Base-by-base conservation (phyloP, 2,113 vertebrate genomes). In the Leptocoma aspasia region DNA sequence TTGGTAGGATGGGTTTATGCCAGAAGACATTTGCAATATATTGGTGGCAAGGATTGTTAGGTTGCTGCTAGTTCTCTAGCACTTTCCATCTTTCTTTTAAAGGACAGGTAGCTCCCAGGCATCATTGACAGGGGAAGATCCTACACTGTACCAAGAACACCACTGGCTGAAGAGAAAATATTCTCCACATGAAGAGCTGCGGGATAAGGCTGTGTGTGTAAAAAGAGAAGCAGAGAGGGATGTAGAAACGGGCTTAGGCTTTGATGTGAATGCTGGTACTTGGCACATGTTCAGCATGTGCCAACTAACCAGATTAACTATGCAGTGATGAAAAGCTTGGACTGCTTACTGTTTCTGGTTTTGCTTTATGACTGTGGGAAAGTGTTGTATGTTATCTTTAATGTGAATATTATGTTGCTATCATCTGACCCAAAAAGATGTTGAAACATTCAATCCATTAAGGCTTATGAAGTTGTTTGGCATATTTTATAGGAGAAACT, bases 221-320 rank as follows among this genome's bases (percentile, higher is more conserved):
- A 31, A 41, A 82, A 22, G 33, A 64, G 28, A 26, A 47, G 60
- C 69, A 71, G 53, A 90, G 56, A 54, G 35, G 39, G 47, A 10
- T 3, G 1, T 35, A 42, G 39, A 52, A 87, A 45, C 0, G 0
- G n/a, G 9, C 10, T 13, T 64, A 60, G 27, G 45, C 41, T 71
- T 80, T 80, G 78, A 68, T 12, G 15, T 52, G 41, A 66, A 19
- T 72, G 63, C 37, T 65, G 63, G 30, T 66, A 45, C n/a, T 89
- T 15, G 5, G n/a, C 30, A 8, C n/a, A 27, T 1, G 1, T 21
- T 65, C 19, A 54, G 59, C 41, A n/a, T 59, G 45, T 81, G 72
- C 54, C 1, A 6, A 3, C 33, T 49, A 61, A 28, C 35, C 41
- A 69, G 49, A 49, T 83, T 63, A 92, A 35, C 18, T 42, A 27